Base-by-base conservation (phyloP, 1,140 invertebrate genomes). In the Bombus picipes region DNA sequence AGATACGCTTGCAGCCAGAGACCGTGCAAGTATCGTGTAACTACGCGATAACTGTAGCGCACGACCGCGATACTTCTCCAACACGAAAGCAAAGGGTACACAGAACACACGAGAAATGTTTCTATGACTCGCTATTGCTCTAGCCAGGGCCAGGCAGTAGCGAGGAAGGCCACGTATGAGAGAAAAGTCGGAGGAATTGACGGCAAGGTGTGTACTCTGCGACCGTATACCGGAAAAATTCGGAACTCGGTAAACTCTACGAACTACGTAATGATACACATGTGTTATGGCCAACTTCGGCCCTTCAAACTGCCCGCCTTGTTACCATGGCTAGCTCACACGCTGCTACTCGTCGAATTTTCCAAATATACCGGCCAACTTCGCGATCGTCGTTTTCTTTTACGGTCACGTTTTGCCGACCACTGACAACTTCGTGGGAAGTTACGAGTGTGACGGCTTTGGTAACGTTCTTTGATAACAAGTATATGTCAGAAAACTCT, bases 21-120 rank as follows among this genome's bases (percentile, higher is more conserved):
- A 81, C 77, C 37, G 79, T 72, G 10, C 78, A 92, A 91, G 88
- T 91, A 92, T 91, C 86, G 73, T 88, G 82, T 90, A 89, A 81
- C 72, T 88, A 86, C 86, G 86, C 81, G 82, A 88, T 88, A 91
- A 83, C 88, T 86, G 81, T 53, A 43, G 80, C 47, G 76, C 39
- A 39, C 28, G 66, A 37, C 41, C n/a, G 66, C 74, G 65, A 85
- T 89, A 87, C 88, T 90, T 85, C 41, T 37, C 47, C 62, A 59
- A 34, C 81, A 65, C 59, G 68, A 57, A 68, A 39, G 68, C 84
- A 12, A 62, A 65, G 72, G 68, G 62, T 82, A 80, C 81, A 62
- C 57, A 76, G 53, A 87, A 79, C 81, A 85, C 75, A 32, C 39
- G 81, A 80, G 85, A 53, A 87, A 85, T 70, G 85, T 71, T 89